A percentile compares a stretch with the other conserved stretches of the same genome.
Conservation (phyloP, 2,888 invertebrate species). For the Conops quadrifasciatus region DNA sequence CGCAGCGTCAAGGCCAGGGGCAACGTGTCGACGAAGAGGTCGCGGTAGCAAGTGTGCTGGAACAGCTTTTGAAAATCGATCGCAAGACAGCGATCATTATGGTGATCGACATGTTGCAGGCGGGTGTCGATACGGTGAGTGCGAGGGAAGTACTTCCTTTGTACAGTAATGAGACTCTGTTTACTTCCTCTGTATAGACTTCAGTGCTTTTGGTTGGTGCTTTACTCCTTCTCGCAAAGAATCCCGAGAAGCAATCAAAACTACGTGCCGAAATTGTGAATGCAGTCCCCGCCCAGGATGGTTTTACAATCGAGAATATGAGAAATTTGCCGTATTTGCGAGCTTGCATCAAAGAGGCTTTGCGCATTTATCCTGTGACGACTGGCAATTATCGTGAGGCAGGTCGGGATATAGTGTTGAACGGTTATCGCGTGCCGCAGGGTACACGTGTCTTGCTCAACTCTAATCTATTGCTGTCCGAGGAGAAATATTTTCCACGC, state of each 20-base stretch:
- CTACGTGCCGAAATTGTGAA: constrained; percentile 69
- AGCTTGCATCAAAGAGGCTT: constrained; percentile 78
- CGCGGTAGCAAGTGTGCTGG: constrained; percentile 68
- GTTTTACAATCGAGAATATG: constrained; percentile 65
- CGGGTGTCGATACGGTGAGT: constrained; percentile 77
- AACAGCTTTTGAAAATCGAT: constrained; percentile 71
- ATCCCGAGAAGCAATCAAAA: constrained; percentile 73
- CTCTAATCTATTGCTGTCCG: constrained; percentile 70
- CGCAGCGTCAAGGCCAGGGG: constrained; percentile 17
- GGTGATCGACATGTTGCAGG: constrained; percentile 77
- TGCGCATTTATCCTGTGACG: constrained; percentile 72
- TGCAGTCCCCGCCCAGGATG: constrained; percentile 59
- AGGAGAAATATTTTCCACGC: constrained; percentile 72
- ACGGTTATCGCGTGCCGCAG: constrained; percentile 73
- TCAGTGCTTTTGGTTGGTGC: constrained; percentile 54
- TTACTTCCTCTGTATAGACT: constrained; percentile 49
- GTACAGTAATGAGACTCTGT: background rate
- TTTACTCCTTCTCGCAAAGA: constrained; percentile 67
- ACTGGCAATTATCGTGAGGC: constrained; percentile 70
- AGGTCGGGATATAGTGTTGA: constrained; percentile 70
- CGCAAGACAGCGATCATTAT: constrained; percentile 73
- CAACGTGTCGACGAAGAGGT: constrained; percentile 23
- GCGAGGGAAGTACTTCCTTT: constrained; percentile 44
- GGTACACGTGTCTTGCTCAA: constrained; percentile 78
- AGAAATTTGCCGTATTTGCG: constrained; percentile 71